Base-by-base conservation (phyloP, 2,888 invertebrate genomes). In the Lasioglossum figueresi region DNA sequence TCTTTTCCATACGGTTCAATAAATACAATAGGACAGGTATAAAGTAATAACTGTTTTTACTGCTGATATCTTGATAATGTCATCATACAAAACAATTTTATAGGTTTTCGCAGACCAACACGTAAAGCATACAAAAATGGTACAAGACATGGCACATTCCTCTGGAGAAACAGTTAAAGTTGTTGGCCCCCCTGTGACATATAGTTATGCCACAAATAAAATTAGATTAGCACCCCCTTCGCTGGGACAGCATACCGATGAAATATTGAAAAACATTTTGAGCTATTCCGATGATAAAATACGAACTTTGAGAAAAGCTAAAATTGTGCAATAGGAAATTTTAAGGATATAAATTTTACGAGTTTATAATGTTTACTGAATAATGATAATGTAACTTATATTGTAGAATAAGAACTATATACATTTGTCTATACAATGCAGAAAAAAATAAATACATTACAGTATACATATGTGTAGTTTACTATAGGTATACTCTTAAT, bases 1-100 rank as follows among this genome's bases (percentile, higher is more conserved):
- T 95, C 97, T 1, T 98, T 99, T 94, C 98, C 99, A 0, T 97
- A 97, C 92, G 99, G 99, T 0, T 98, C 99, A 0, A 97, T 99
- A 5, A 99, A 99, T 95, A 97, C 96, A 68, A 97, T 99, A 95
- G 95, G 96, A 86, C 97, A 98, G 93, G 96, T 96, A 93, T 86
- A 82, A 72, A 56, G 27, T 52, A 37, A 74, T 56, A 43, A 63
- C 56, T 76, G 45, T 85, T 73, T 37, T 37, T 66, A 66, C 34
- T 23, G 2, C 12, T 0, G n/a, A 37, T 74, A 10, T 34, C 27
- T 84, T 68, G 52, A 31, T 68, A 75, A 79, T 79, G 81, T 82
- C 63, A 66, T 76, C 52, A 76, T 31, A 76, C n/a, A 79, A 68
- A 2, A 72, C 52, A 78, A 78, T 80, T 76, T 92, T 91, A 37